Conservation (phyloP, 2,797 vertebrate genomes). For the Anabas testudineus region DNA sequence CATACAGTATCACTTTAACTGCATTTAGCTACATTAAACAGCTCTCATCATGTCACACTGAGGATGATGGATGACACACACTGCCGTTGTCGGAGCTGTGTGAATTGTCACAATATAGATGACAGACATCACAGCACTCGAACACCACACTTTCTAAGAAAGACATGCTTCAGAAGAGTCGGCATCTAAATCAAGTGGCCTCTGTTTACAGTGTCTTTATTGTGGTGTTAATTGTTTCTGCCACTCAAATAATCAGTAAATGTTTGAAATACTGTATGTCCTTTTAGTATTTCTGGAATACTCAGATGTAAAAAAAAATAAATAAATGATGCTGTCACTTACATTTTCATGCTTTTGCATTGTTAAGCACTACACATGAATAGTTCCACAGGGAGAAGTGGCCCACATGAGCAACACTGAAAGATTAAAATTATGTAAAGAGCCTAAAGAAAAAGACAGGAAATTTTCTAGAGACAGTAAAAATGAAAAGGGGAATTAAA, state of each 20-base stretch:
- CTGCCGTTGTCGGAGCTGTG: conserved; percentile 18
- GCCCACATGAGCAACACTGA: conserved; percentile 12
- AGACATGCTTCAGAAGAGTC: conserved; percentile 13
- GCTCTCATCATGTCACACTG: neutral
- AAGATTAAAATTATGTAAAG: conserved; percentile 15
- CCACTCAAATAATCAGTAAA: neutral
- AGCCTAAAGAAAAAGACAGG: conserved; percentile 37
- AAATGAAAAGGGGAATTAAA: conserved; percentile 42
- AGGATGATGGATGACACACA: conserved; percentile 28
- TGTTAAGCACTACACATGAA: conserved; percentile 6
- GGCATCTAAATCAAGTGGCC: conserved; percentile 15
- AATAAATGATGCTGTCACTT: neutral
- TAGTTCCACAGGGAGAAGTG: conserved; percentile 2
- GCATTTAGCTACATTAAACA: neutral
- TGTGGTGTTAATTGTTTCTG: neutral
- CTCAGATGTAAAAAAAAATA: neutral
- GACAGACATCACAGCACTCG: conserved; percentile 36
- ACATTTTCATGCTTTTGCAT: neutral
- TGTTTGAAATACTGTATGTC: neutral
- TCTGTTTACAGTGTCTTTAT: neutral
- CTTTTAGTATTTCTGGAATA: neutral
- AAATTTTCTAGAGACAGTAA: conserved; percentile 8
- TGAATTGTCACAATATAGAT: conserved; percentile 32
- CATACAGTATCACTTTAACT: neutral
- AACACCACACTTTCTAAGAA: conserved; percentile 36